These are phyloP conservation scores for Thymallus thymallus DNA, from an alignment of 2,113 vertebrate species.

Conservation along the genomic window DNA sequence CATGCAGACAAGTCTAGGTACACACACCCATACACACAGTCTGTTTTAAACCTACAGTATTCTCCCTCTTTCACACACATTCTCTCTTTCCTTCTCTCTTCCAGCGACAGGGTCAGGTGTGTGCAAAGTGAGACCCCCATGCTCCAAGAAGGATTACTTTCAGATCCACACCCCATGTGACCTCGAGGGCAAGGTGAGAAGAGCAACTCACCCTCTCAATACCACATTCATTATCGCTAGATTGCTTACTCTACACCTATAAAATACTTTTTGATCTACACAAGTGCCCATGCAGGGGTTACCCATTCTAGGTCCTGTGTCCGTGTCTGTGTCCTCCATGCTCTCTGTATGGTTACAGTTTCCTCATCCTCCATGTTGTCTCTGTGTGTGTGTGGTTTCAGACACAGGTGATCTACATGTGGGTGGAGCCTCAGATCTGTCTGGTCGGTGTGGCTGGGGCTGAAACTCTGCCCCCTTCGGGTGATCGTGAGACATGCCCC, in stretches of 20 bases:
- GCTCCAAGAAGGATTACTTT: constrained; percentile 89
- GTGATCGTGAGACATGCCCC: constrained; percentile 88
- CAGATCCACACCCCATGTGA: constrained; percentile 92
- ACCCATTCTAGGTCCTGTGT: too few species aligned
- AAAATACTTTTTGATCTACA: too few species aligned
- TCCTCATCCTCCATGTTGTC: background rate
- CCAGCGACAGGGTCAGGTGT: constrained; percentile 84
- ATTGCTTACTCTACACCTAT: too few species aligned
- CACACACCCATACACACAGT: constrained; percentile 9
- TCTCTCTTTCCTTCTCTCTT: background rate
- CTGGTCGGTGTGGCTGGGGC: constrained; percentile 79
- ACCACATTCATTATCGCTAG: too few species aligned
- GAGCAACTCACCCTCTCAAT: background rate
- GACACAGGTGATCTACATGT: constrained; percentile 93
- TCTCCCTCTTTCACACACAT: too few species aligned
- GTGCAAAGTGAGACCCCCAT: constrained; percentile 81
- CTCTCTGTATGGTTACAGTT: too few species aligned
- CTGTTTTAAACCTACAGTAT: too few species aligned
- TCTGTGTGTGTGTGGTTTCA: constrained; percentile 54
- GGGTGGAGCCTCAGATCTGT: constrained; percentile 95
- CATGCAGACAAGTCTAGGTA: background rate
- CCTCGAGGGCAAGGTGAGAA: constrained; percentile 87
- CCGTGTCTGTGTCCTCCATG: too few species aligned
- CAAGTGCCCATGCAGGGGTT: too few species aligned
- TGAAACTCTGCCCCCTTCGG: constrained; percentile 82